phyloP scores from a whole-genome alignment of 2,888 invertebrate genomes.

The Polydrusus cervinus region DNA sequence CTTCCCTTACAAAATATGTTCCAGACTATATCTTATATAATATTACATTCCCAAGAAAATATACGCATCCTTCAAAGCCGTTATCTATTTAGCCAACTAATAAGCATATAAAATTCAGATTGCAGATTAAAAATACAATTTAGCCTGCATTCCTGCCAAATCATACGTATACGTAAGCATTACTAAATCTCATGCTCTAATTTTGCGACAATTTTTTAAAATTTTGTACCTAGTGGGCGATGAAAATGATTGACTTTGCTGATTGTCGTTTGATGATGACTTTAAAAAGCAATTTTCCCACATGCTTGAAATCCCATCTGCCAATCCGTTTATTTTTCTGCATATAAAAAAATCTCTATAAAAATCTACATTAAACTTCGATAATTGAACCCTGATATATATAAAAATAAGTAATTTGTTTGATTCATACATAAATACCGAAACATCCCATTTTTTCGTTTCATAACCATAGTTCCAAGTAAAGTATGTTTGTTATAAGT shows the following conservation, averaged over 20 bases:
- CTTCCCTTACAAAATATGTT: too few relatives aligned
- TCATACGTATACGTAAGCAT: conserved; percentile 6
- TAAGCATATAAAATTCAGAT: background rate
- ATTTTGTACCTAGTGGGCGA: conserved; percentile 71
- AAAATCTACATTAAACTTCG: conserved; percentile 10
- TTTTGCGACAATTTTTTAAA: conserved; percentile 21
- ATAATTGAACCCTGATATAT: background rate
- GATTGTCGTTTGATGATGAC: conserved; percentile 73
- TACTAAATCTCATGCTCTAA: conserved; percentile 29
- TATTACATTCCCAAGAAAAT: too few relatives aligned
- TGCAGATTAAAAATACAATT: background rate
- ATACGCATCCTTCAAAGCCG: conserved; percentile 17
- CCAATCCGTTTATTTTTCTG: conserved; percentile 82
- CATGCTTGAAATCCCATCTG: conserved; percentile 80
- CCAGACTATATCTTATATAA: too few relatives aligned
- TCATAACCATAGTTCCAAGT: too few relatives aligned
- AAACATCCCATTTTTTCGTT: too few relatives aligned
- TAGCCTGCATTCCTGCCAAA: conserved; percentile 1
- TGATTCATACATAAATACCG: background rate
- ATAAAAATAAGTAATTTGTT: background rate
- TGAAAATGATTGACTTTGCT: conserved; percentile 70
- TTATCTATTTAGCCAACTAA: background rate
- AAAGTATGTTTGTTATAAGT: too few relatives aligned
- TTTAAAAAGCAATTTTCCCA: conserved; percentile 81
- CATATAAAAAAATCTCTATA: conserved; percentile 46